These are phyloP conservation scores for Drosophila meridionalis DNA, from an alignment of 2,888 invertebrate species.

Conservation along the genomic window DNA sequence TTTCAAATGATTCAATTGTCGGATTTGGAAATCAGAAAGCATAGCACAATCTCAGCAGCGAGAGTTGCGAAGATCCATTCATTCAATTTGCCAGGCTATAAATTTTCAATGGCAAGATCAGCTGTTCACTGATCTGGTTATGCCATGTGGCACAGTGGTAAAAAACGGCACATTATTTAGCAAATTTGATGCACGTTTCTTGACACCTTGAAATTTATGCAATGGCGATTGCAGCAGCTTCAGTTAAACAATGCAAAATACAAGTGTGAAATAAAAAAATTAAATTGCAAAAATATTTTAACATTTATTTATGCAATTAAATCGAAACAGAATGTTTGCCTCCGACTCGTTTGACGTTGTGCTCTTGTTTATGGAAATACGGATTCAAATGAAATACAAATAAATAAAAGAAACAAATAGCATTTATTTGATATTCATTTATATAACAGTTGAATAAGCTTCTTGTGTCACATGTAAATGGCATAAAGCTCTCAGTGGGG, in stretches of 20 bases:
- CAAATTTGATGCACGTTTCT: constrained; percentile 2
- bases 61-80: constrained; percentile 15
- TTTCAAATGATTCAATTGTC: constrained; percentile 35
- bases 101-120: constrained; percentile 22
- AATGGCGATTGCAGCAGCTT: background rate
- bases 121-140: constrained; percentile 14
- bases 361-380: background rate
- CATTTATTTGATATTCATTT: background rate
- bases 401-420: background rate
- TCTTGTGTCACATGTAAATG: background rate
- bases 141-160: background rate
- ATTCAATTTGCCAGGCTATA: constrained; percentile 14
- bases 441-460: background rate
- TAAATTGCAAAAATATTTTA: background rate
- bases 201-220: constrained; percentile 4
- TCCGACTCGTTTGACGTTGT: background rate
- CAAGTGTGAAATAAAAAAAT: background rate
- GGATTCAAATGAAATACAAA: background rate
- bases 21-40: constrained; percentile 12
- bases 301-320: background rate
- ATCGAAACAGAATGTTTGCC: background rate
- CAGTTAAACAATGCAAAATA: background rate
- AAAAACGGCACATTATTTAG: background rate
- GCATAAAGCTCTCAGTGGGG: background rate
- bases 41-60: background rate